Percentiles rank a stretch among this genome's conserved stretches.
Evolutionary conservation across 2,113 vertebrate species (phyloP).

Genomic region (Calyptommatus sinebrachiatus): DNA sequence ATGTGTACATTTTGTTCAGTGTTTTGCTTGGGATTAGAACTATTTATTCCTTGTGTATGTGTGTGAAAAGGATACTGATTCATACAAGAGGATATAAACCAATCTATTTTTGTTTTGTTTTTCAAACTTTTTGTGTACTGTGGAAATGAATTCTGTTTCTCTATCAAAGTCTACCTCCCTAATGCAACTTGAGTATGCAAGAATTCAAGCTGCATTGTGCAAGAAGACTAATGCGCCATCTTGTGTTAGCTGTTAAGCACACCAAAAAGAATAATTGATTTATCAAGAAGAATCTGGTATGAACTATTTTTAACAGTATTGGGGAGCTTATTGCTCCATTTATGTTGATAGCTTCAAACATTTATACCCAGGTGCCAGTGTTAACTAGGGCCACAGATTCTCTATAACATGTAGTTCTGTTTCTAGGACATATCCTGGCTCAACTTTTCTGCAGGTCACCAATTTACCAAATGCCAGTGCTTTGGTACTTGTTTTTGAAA

Average conservation of each 20-base stretch:
- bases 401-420: neutral
- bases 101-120: neutral
- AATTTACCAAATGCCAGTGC: no score
- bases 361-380: no score
- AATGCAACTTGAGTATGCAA: no score
- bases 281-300: neutral
- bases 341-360: no score
- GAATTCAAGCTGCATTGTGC: constrained; percentile 33
- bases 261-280: neutral
- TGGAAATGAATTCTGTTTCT: constrained; percentile 22
- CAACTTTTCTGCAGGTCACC: neutral
- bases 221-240: constrained; percentile 65
- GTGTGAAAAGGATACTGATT: neutral
- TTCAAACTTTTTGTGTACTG: constrained; percentile 9
- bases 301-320: no score
- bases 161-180: neutral
- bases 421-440: no score
- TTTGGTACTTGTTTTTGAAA: no score
- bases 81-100: neutral
- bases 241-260: constrained; percentile 51
- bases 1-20: neutral
- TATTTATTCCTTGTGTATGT: neutral
- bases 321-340: no score
- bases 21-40: neutral
- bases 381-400: no score